Conservation (phyloP, 2,888 invertebrate genomes). For the Nomada lathburiana region DNA sequence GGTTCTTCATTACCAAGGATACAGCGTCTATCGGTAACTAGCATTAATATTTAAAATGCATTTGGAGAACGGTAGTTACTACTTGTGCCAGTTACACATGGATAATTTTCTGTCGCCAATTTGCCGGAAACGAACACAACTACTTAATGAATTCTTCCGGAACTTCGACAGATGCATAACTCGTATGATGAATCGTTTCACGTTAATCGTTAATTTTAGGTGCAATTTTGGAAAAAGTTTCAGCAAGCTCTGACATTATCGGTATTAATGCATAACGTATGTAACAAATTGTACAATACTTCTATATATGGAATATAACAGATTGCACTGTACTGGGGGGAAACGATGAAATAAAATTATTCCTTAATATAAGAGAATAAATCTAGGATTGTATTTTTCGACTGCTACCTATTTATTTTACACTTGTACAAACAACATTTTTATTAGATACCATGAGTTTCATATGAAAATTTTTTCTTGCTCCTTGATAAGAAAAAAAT, state of each 20-base stretch:
- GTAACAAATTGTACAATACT: background rate
- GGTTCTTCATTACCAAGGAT: conserved; percentile 61
- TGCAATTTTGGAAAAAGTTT: background rate
- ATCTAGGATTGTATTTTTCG: background rate
- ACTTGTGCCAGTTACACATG: conserved; percentile 49
- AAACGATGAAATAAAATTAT: too few relatives aligned
- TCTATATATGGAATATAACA: background rate
- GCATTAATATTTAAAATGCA: conserved; percentile 45
- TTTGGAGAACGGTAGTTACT: conserved; percentile 38
- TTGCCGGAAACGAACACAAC: conserved; percentile 59
- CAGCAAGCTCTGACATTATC: background rate
- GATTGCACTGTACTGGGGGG: too few relatives aligned
- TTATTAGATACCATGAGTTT: background rate
- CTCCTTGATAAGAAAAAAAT: background rate
- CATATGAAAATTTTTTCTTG: background rate
- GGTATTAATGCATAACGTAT: background rate
- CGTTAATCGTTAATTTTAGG: conserved; percentile 6
- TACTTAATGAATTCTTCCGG: conserved; percentile 58
- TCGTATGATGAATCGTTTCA: background rate
- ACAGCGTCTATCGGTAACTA: conserved; percentile 47
- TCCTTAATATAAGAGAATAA: background rate
- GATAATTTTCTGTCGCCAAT: conserved; percentile 57
- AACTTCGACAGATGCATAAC: conserved; percentile 46
- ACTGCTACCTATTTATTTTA: background rate
- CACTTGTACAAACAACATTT: background rate